phyloP scores from a whole-genome alignment of 2,113 vertebrate genomes.

The Tachuris rubrigastra region DNA sequence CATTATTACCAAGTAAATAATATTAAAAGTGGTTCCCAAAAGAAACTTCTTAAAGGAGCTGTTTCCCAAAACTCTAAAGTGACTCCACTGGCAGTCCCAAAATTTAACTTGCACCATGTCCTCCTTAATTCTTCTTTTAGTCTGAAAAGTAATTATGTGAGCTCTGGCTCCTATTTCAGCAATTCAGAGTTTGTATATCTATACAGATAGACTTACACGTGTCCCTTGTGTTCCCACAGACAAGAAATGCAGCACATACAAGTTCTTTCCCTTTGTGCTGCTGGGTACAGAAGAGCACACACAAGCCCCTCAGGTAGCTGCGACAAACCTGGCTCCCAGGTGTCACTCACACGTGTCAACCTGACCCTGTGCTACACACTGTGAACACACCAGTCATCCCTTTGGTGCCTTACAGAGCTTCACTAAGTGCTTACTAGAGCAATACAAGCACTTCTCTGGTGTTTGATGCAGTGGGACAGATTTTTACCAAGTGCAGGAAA shows the following conservation, averaged over 20 bases:
- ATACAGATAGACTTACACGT: background rate
- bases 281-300: background rate
- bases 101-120: background rate
- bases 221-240: background rate
- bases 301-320: background rate
- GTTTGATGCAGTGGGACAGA: background rate
- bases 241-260: background rate
- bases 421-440: background rate
- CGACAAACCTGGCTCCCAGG: background rate
- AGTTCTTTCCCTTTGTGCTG: background rate
- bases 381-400: background rate
- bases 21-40: background rate
- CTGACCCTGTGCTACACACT: background rate
- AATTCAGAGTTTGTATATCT: background rate
- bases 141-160: background rate
- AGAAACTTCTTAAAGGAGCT: background rate
- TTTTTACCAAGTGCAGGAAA: background rate
- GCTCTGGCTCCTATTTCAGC: background rate
- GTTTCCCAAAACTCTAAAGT: background rate
- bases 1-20: background rate
- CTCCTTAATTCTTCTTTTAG: background rate
- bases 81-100: background rate
- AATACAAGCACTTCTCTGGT: background rate
- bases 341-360: background rate
- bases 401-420: rapidly evolving